phyloP scores from a whole-genome alignment of 1,140 invertebrate genomes.

The Octopus sinensis region DNA sequence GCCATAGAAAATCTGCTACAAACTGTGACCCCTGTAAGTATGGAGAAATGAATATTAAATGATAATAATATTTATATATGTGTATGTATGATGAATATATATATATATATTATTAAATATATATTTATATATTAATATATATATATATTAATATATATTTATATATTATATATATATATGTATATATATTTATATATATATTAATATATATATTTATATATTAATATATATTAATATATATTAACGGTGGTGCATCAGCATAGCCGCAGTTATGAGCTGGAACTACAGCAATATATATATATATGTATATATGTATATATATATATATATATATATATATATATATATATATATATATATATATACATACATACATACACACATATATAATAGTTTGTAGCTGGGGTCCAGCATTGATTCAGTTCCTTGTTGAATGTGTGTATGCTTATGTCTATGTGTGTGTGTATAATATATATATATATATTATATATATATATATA shows the following conservation, averaged over 20 bases:
- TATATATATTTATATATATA: not conserved
- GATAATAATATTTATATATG: not conserved
- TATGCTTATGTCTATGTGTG: not conserved
- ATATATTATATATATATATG: not conserved
- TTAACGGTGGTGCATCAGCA: not conserved
- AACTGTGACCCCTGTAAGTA: not conserved
- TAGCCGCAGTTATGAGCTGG: no score
- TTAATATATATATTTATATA: not conserved
- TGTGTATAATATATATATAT: no score
- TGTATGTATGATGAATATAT: not conserved
- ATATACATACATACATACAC: not conserved
- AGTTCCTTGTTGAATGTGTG: no score
- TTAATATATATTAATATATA: not conserved
- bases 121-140: not conserved
- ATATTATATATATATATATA: no score
- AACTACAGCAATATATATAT: no score
- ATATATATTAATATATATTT: not conserved
- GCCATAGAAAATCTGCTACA: not conserved
- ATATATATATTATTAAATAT: not conserved
- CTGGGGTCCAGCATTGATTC: no score
- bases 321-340: slow-evolving; percentile 2
- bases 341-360: slow-evolving; percentile 5
- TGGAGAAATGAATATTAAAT: not conserved
- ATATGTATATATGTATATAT: no score
- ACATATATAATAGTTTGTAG: no score